Evolutionary conservation across 1,140 invertebrate species (phyloP).

Genomic region (Pemphigus obesinymphae): DNA sequence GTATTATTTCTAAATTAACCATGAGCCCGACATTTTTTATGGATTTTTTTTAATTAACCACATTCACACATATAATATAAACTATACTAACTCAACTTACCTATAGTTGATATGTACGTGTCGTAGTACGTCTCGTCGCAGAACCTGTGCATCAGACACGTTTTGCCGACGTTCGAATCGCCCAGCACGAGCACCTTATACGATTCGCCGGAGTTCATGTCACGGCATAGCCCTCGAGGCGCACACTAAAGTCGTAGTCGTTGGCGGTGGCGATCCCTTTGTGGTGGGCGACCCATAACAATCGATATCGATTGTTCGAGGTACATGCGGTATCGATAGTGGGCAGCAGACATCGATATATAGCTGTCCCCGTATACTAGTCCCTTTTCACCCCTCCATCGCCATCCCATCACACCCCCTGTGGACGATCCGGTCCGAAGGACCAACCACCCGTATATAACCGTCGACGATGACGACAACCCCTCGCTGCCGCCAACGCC

Average conservation of each 20-base stretch:
- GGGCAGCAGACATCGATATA: background rate
- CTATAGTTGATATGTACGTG: constrained; percentile 86
- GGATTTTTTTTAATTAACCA: too few relatives aligned
- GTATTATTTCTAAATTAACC: too few relatives aligned
- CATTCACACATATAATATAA: background rate
- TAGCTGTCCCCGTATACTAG: too few relatives aligned
- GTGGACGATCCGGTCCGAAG: too few relatives aligned
- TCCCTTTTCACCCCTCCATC: too few relatives aligned
- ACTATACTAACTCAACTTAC: too few relatives aligned
- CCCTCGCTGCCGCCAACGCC: background rate
- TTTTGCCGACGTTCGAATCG: constrained; percentile 88
- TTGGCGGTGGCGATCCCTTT: background rate
- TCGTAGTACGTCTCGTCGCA: constrained; percentile 86
- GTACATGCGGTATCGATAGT: background rate
- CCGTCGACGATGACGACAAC: background rate
- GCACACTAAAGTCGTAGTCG: background rate
- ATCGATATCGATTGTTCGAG: background rate
- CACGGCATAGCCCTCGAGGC: constrained; percentile 23
- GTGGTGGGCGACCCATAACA: background rate
- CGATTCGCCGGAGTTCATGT: constrained; percentile 38
- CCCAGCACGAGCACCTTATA: constrained; percentile 83
- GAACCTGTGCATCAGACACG: constrained; percentile 84
- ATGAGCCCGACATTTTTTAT: background rate
- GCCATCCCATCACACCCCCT: too few relatives aligned
- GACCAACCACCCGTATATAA: too few relatives aligned